phyloP scores from a whole-genome alignment of 2,888 invertebrate genomes.

The Drosophila fungiperda region DNA sequence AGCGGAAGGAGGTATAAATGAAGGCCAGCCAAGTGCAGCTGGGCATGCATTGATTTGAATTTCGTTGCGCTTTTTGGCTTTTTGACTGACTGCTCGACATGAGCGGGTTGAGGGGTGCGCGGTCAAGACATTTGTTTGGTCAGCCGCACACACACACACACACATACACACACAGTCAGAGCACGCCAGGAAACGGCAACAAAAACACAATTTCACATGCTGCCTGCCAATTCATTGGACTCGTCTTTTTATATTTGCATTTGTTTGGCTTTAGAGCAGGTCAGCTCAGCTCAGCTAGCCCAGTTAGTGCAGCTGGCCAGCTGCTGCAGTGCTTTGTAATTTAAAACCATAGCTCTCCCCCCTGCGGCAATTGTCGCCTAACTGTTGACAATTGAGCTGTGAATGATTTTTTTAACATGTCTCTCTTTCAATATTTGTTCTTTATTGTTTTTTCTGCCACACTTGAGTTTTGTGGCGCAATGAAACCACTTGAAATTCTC shows the following conservation, averaged over 20 bases:
- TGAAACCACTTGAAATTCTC: conserved; percentile 59
- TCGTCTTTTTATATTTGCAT: conserved; percentile 70
- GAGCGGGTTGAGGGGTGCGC: conserved; percentile 6
- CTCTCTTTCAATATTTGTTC: conserved; percentile 10
- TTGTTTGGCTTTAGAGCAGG: conserved; percentile 73
- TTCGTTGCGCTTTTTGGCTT: conserved; percentile 69
- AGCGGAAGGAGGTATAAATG: neutral
- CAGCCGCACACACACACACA: conserved; percentile 46
- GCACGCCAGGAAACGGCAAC: conserved; percentile 43
- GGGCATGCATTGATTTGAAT: conserved; percentile 74
- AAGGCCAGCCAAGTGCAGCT: conserved; percentile 66
- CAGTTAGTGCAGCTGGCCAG: conserved; percentile 44
- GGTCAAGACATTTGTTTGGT: conserved; percentile 70
- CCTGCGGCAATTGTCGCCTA: conserved; percentile 30
- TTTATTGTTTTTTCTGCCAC: conserved; percentile 32
- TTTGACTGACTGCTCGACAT: conserved; percentile 58
- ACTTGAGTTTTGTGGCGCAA: conserved; percentile 51
- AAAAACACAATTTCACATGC: conserved; percentile 29
- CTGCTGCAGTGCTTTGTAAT: conserved; percentile 46
- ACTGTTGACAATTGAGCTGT: conserved; percentile 72
- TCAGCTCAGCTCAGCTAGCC: conserved; percentile 57
- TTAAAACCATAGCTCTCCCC: conserved; percentile 42
- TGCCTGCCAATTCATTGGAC: conserved; percentile 50
- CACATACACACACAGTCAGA: conserved; percentile 4
- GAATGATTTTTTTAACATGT: conserved; percentile 27